Evolutionary conservation across 2,888 invertebrate species (phyloP), one percentile per base, ranked within the genome.

Genomic region (Amblyteles armatorius): DNA sequence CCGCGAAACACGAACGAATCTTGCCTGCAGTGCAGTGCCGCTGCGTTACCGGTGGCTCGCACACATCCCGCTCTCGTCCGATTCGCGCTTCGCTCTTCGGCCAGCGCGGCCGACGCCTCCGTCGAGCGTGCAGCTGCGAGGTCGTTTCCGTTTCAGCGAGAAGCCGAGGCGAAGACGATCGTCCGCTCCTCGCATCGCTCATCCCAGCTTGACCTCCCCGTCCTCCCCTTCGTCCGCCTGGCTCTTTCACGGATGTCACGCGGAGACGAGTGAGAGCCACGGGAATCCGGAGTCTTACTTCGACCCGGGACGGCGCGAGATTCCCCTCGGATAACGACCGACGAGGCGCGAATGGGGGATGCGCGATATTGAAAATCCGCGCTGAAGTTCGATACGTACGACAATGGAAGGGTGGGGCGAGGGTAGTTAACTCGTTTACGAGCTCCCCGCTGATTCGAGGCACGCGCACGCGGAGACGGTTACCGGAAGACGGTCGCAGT

Each of bases 1-100:
- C 84, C 65, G 29, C 84, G 87, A 86, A 87, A 87, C 77, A 79
- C 71, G 83, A 87, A 85, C 83, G 83, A 86, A 82, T 63, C 76
- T 76, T 60, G 40, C 13, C 7, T 67, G 57, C 78, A 74, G 29
- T 78, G 63, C 26, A 26, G 19, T 9, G 40, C 44, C 26, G 22
- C 44, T 74, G 73, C 48, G n/a, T 29, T 29, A 6, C 40, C 2
- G 7, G 44, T 44, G 6, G 29, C 63, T 19, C 50, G 50, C 63
- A 13, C 63, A 74, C 44, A 65, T 67, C 65, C 33, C 76, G 65
- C 26, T 50, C 67, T 22, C 19, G 65, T 36, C 7, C 33, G 13
- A 52, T 67, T 50, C 65, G 29, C 52, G 36, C 48, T 67, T 50
- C 22, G 1, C 36, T 65, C 52, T 11, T 19, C 65, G 33, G 29